Conservation (phyloP, 2,113 vertebrate genomes). For the Equus quagga region DNA sequence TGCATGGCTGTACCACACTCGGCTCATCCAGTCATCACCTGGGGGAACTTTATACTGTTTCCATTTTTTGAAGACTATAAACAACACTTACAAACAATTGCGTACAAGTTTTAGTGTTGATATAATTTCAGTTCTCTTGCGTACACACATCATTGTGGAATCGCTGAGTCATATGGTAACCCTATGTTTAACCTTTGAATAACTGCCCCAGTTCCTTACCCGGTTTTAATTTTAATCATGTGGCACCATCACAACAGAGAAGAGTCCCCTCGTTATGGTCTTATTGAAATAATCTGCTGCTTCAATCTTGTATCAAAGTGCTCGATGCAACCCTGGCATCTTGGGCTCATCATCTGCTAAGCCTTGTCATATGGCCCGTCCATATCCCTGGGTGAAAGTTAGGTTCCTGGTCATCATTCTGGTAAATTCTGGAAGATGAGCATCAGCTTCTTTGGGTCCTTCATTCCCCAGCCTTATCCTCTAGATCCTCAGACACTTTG, state of each 20-base stretch:
- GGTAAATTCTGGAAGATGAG: neutral
- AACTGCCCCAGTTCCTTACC: neutral
- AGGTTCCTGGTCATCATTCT: neutral
- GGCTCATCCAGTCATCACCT: neutral
- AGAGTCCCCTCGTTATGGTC: neutral
- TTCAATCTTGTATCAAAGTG: neutral
- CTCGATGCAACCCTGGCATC: neutral
- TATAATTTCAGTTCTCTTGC: too few relatives aligned
- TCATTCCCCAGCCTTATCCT: neutral
- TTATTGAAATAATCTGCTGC: neutral
- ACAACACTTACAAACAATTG: neutral
- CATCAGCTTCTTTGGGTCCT: neutral
- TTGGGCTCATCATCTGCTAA: neutral
- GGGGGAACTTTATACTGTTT: neutral
- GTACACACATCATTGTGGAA: rapidly evolving
- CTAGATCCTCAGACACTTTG: neutral
- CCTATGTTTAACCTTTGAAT: neutral
- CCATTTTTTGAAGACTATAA: neutral
- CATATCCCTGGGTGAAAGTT: neutral
- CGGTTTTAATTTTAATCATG: neutral
- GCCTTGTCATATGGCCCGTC: neutral
- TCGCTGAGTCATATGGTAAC: neutral
- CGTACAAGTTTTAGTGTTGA: neutral
- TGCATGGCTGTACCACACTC: neutral
- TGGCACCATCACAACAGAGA: neutral